A percentile compares a stretch with the other conserved stretches of the same genome.
Evolutionary conservation across 2,797 vertebrate species (phyloP).

Genomic region (Phataginus tricuspis): DNA sequence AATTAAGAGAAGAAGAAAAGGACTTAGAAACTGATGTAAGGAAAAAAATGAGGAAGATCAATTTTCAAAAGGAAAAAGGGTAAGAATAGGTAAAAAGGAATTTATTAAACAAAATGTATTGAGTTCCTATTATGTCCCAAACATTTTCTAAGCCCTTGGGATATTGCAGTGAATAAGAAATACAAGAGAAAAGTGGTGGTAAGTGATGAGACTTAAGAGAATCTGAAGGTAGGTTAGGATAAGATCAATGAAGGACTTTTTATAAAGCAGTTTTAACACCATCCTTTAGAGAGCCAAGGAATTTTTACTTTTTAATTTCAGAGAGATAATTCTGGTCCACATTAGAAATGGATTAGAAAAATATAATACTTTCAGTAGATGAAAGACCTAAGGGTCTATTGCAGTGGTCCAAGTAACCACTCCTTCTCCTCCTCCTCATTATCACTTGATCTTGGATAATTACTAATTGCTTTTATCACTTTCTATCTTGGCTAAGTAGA

Average conservation of each 20-base stretch:
- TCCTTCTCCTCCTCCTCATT: background rate
- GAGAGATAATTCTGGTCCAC: background rate
- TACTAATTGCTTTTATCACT: background rate
- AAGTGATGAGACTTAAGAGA: background rate
- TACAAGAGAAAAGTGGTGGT: background rate
- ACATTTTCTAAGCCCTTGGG: background rate
- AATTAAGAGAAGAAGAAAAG: background rate
- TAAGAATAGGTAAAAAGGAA: background rate
- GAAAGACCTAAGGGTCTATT: background rate
- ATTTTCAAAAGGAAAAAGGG: background rate
- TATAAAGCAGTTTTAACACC: background rate
- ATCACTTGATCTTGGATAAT: background rate
- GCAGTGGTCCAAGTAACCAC: background rate
- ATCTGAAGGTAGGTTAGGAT: background rate
- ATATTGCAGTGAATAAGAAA: background rate
- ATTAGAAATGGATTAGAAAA: background rate
- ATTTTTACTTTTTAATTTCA: background rate
- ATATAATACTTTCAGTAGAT: background rate
- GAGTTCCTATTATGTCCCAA: background rate
- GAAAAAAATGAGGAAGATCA: background rate
- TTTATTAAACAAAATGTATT: background rate
- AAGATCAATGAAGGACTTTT: background rate
- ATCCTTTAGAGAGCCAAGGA: background rate
- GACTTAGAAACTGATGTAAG: background rate
- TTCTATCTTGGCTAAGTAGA: conserved; percentile 11